Conservation (phyloP, 2,888 invertebrate genomes). For the Volucella zonaria region DNA sequence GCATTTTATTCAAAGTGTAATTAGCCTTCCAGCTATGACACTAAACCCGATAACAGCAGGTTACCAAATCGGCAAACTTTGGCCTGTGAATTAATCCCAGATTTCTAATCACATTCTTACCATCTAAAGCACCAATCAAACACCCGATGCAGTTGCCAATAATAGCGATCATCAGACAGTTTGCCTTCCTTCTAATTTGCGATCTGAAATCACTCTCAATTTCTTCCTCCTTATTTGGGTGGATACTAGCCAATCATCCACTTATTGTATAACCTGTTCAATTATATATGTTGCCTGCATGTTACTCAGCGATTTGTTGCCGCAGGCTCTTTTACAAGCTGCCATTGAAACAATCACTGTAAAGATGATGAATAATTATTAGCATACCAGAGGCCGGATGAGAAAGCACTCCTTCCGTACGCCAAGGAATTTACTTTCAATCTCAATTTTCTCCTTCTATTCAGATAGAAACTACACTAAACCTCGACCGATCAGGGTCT, state of each 20-base stretch:
- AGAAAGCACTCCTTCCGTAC: slow-evolving; percentile 51
- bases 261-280: slow-evolving; percentile 36
- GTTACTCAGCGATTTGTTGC: slow-evolving; percentile 6
- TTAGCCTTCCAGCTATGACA: too few relatives aligned
- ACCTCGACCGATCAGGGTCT: background rate
- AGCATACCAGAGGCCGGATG: slow-evolving; percentile 29
- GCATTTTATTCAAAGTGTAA: too few relatives aligned
- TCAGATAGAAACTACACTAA: background rate
- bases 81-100: too few relatives aligned
- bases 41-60: too few relatives aligned
- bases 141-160: too few relatives aligned
- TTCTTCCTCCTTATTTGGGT: slow-evolving; percentile 26
- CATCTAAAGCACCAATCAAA: too few relatives aligned
- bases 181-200: slow-evolving; percentile 13
- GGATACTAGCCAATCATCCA: slow-evolving; percentile 24
- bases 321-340: slow-evolving; percentile 31
- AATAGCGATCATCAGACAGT: too few relatives aligned
- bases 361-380: slow-evolving; percentile 13
- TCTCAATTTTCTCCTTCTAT: slow-evolving; percentile 38
- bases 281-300: slow-evolving; percentile 27
- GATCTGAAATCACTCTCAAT: slow-evolving; percentile 42
- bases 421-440: slow-evolving; percentile 40
- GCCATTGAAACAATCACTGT: slow-evolving; percentile 22
- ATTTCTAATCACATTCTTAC: too few relatives aligned
- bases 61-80: too few relatives aligned